These are phyloP conservation scores for Hyalella azteca DNA, from an alignment of 2,888 invertebrate genomes.

Conservation along the genomic window DNA sequence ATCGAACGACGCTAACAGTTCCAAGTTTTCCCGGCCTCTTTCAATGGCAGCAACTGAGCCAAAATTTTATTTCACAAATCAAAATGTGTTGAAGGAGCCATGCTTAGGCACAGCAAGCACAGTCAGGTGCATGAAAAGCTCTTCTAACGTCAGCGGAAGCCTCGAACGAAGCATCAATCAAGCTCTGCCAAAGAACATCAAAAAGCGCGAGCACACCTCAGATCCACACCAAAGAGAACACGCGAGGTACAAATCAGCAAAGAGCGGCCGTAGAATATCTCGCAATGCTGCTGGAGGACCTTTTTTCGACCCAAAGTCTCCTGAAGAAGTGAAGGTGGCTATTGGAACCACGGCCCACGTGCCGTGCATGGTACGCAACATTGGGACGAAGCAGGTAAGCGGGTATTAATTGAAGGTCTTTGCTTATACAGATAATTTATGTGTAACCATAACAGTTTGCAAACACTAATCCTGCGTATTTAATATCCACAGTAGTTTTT, in stretches of 20 bases:
- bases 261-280: neutral
- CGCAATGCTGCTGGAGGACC: slow-evolving; percentile 37
- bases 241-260: neutral
- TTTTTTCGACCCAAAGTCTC: slow-evolving; percentile 51
- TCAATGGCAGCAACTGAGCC: too few relatives aligned
- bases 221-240: neutral
- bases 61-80: too few relatives aligned
- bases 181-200: neutral
- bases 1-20: too few relatives aligned
- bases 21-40: too few relatives aligned
- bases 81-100: neutral
- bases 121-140: neutral
- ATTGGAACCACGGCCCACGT: slow-evolving; percentile 50
- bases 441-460: neutral
- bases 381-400: slow-evolving; percentile 49
- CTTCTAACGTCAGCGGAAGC: slow-evolving; percentile 5
- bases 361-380: slow-evolving; percentile 52
- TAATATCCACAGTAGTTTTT: neutral
- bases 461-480: too few relatives aligned
- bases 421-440: neutral
- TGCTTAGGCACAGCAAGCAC: neutral
- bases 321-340: slow-evolving; percentile 44
- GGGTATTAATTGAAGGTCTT: neutral
- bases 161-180: neutral
- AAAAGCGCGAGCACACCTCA: neutral